Evolutionary conservation across 2,888 invertebrate species (phyloP).

Genomic region (Trilocha varians): DNA sequence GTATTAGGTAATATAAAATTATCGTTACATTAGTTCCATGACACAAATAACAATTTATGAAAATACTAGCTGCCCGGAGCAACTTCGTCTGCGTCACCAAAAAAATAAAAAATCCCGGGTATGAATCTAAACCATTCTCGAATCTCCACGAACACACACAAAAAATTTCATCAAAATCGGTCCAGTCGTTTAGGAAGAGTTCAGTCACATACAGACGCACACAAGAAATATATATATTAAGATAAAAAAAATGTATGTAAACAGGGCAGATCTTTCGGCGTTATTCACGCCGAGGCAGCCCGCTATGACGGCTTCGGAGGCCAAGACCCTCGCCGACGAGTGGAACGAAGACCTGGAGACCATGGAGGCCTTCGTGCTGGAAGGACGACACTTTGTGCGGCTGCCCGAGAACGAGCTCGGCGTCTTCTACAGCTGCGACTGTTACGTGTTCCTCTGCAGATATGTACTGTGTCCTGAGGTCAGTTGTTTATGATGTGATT

Average conservation of each 20-base stretch:
- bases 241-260: background rate
- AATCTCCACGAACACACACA: too few relatives aligned
- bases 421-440: slow-evolving; percentile 92
- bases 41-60: too few relatives aligned
- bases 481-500: slow-evolving; percentile 2
- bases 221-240: too few relatives aligned
- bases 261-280: slow-evolving; percentile 92
- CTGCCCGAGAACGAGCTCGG: slow-evolving; percentile 95
- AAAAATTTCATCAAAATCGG: too few relatives aligned
- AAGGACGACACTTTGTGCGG: slow-evolving; percentile 97
- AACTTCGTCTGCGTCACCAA: too few relatives aligned
- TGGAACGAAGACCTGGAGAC: slow-evolving; percentile 99
- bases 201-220: too few relatives aligned
- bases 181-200: too few relatives aligned
- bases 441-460: slow-evolving; percentile 97
- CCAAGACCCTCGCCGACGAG: slow-evolving; percentile 90
- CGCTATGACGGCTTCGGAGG: slow-evolving; percentile 87
- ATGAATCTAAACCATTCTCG: too few relatives aligned
- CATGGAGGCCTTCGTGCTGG: slow-evolving; percentile 97
- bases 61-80: too few relatives aligned
- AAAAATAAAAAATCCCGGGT: background rate
- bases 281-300: slow-evolving; percentile 96
- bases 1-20: too few relatives aligned
- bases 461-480: slow-evolving; percentile 88
- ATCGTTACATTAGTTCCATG: too few relatives aligned